These are phyloP conservation scores for Cinara cedri DNA, from an alignment of 2,888 invertebrate species.

Conservation along the genomic window DNA sequence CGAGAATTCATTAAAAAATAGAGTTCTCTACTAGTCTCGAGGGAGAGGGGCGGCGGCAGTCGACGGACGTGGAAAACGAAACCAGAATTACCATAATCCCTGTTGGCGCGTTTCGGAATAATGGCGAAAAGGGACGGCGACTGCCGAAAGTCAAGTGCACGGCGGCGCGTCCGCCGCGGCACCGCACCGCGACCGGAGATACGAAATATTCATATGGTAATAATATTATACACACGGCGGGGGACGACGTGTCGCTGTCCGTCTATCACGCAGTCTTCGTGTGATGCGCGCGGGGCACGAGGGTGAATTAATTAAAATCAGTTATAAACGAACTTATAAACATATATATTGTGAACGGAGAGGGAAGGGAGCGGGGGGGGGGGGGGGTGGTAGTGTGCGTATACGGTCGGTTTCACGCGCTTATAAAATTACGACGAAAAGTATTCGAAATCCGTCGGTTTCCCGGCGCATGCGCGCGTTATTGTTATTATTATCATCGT, in stretches of 20 bases:
- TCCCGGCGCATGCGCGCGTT: background rate
- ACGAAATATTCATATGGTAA: slow-evolving; percentile 51
- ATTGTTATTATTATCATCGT: background rate
- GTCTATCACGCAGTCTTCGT: background rate
- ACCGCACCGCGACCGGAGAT: background rate
- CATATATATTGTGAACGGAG: background rate
- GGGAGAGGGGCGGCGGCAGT: slow-evolving; percentile 1
- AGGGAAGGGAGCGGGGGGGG: background rate
- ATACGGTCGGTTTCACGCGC: slow-evolving; percentile 19
- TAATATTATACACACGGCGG: background rate
- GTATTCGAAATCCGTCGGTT: slow-evolving; percentile 36
- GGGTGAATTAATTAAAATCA: slow-evolving; percentile 55
- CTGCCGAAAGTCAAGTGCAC: slow-evolving; percentile 36
- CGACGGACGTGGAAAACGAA: background rate
- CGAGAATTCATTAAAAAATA: slow-evolving; percentile 19
- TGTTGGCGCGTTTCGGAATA: slow-evolving; percentile 33
- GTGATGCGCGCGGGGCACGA: background rate
- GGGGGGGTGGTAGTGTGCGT: no score
- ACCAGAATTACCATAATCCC: slow-evolving; percentile 52
- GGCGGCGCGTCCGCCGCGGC: background rate
- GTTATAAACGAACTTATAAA: background rate
- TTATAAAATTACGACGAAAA: slow-evolving; percentile 1
- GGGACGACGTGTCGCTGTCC: slow-evolving; percentile 4
- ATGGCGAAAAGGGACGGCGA: slow-evolving; percentile 30
- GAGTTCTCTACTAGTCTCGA: slow-evolving; percentile 15